Evolutionary conservation across 1,140 invertebrate genomes (phyloP), one percentile per base, ranked within the genome.

Genomic region (Gryllus bimaculatus): DNA sequence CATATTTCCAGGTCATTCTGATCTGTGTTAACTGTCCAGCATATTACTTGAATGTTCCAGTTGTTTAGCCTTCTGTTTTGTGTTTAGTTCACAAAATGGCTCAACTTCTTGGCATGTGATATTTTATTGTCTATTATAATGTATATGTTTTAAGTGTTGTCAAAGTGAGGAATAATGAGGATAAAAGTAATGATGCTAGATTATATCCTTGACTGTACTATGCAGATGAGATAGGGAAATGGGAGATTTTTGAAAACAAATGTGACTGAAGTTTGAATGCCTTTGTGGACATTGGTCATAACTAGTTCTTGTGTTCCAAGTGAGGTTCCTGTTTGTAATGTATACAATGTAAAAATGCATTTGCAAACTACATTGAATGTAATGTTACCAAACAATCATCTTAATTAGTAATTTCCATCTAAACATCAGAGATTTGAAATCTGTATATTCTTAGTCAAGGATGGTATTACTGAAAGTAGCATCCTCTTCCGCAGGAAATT

Each of bases 81-180:
- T n/a, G 47, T 77, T 77, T 48, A 48, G 48, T 80, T 80, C 47
- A 80, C 79, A 79, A 79, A 76, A 81, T 77, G 75, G 80, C 80
- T 81, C 80, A 81, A 79, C 78, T 77, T 79, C 79, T 74, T 81
- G 80, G 79, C 78, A 81, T 81, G 80, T 81, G 80, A 81, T 81
- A 81, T 79, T 79, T 75, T 81, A 74, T 80, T 73, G 74, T 79
- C 73, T 78, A 79, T 78, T 81, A 74, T 80, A 47, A 73, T 79
- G 74, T 78, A 48, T 76, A 54, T 80, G 78, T 78, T 77, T 80
- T 80, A 74, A 80, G 79, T 74, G 76, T 39, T 5, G 26, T 39
- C 26, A 47, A 39, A 77, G 47, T 47, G 75, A 77, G 21, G 73
- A 75, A 79, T 8, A 18, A 75, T 12, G 48, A 75, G 8, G 10